phyloP scores from a whole-genome alignment of 2,113 vertebrate species.

The Cervus canadensis region DNA sequence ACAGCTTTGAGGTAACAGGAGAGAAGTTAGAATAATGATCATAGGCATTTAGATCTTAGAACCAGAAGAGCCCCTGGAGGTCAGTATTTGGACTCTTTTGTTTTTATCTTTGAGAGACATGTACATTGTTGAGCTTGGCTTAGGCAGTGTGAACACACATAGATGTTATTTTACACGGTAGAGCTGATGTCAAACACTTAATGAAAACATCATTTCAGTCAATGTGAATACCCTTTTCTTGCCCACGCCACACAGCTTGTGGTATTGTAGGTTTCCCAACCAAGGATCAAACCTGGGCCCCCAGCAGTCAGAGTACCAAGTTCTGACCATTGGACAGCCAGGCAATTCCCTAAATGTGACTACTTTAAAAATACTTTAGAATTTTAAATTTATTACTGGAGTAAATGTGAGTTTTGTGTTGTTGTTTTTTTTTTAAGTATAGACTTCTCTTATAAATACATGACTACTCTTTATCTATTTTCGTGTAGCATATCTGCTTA shows the following conservation, averaged over 20 bases:
- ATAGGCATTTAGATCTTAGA: not conserved
- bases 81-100: not conserved
- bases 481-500: not conserved
- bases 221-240: not conserved
- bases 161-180: not conserved
- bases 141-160: not conserved
- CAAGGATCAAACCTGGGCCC: not conserved
- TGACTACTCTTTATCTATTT: not conserved
- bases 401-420: not conserved
- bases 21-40: not conserved
- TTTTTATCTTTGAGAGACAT: not conserved
- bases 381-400: not conserved
- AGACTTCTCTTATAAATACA: not conserved
- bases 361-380: not conserved
- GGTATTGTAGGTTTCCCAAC: not conserved
- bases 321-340: not conserved
- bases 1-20: not conserved
- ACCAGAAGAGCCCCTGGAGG: not conserved
- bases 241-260: not conserved
- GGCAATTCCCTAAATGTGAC: not conserved
- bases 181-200: not conserved
- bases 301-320: not conserved
- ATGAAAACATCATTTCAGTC: not conserved
- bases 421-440: not conserved
- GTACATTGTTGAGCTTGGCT: not conserved